A percentile compares a stretch with the other conserved stretches of the same genome.
phyloP scores from a whole-genome alignment of 2,113 vertebrate genomes.

The Thermophis baileyi region DNA sequence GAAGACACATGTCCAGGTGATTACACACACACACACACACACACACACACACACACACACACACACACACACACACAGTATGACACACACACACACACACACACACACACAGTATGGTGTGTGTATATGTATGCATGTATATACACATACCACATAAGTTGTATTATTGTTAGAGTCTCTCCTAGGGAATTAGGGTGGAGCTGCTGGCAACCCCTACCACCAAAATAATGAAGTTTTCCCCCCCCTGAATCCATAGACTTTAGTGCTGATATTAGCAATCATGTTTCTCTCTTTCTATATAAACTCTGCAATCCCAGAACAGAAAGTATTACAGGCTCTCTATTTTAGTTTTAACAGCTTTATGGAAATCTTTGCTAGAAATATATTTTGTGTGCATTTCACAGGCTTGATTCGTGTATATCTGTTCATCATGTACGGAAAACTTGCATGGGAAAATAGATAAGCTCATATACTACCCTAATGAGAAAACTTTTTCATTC shows the following conservation, averaged over 20 bases:
- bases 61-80: too few relatives aligned
- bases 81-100: too few relatives aligned
- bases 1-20: conserved; percentile 6
- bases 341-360: background rate
- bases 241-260: background rate
- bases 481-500: too few relatives aligned
- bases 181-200: background rate
- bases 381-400: background rate
- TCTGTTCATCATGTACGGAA: background rate
- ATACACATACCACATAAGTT: background rate
- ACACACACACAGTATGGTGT: too few relatives aligned
- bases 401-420: background rate
- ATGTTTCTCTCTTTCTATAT: background rate
- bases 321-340: background rate
- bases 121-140: background rate
- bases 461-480: background rate
- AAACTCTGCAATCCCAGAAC: background rate
- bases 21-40: background rate
- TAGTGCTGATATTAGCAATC: background rate
- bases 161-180: background rate
- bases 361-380: background rate
- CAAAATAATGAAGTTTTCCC: background rate
- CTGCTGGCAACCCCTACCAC: background rate
- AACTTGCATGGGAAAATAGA: background rate
- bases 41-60: too few relatives aligned